Percentiles rank a stretch among this genome's conserved stretches.
Conservation (phyloP, 2,113 vertebrate species). For the Chamaea fasciata region DNA sequence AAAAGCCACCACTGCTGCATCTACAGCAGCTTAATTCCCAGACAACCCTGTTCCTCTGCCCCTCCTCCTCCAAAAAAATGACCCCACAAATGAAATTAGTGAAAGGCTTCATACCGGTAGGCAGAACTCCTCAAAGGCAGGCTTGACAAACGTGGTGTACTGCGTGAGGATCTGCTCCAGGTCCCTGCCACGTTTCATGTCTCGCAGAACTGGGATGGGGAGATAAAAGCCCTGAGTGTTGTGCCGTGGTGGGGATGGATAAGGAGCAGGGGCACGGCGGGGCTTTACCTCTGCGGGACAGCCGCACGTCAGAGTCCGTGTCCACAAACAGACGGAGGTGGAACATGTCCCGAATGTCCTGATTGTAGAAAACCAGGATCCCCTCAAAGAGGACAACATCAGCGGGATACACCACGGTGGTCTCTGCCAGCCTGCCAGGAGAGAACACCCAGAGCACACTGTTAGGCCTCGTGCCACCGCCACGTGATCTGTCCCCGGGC, state of each 20-base stretch:
- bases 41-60: neutral
- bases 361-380: conserved; percentile 94
- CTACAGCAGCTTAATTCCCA: neutral
- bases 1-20: neutral
- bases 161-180: conserved; percentile 95
- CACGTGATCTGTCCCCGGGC: accelerated
- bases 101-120: conserved; percentile 74
- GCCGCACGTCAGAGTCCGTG: conserved; percentile 90
- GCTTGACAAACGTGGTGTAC: conserved; percentile 96
- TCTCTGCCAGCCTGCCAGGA: conserved; percentile 78
- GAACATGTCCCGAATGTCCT: conserved; percentile 94
- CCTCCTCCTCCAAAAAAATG: neutral
- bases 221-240: neutral
- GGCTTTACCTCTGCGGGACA: conserved; percentile 87
- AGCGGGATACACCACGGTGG: conserved; percentile 86
- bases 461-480: accelerated
- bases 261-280: accelerated
- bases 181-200: conserved; percentile 91
- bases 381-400: conserved; percentile 94
- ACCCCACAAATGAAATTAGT: neutral
- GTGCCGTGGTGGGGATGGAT: accelerated
- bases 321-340: conserved; percentile 97
- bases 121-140: conserved; percentile 97
- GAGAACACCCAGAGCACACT: accelerated
- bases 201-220: conserved; percentile 81